Conservation (phyloP, 2,797 vertebrate species). For the Syngnathus acus region DNA sequence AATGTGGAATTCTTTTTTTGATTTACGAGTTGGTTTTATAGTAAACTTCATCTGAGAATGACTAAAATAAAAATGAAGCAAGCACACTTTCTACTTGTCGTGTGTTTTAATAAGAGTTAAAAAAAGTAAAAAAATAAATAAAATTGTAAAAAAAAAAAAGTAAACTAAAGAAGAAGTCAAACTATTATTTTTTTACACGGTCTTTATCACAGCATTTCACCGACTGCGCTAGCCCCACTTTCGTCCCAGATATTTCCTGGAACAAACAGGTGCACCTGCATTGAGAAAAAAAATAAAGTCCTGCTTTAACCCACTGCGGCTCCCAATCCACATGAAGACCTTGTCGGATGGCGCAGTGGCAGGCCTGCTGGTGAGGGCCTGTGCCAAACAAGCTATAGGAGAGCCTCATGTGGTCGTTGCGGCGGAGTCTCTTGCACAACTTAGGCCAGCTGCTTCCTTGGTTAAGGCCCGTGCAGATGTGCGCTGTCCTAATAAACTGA, state of each 20-base stretch:
- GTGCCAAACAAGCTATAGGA: constrained; percentile 49
- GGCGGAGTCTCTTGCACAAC: constrained; percentile 32
- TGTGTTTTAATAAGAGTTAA: no score
- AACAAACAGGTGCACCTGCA: constrained; percentile 58
- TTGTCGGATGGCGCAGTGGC: constrained; percentile 36
- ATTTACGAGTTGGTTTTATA: no score
- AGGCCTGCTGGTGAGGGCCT: constrained; percentile 28
- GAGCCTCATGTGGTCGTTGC: constrained; percentile 50
- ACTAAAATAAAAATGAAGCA: no score
- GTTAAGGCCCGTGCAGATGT: constrained; percentile 28
- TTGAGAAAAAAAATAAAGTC: not conserved
- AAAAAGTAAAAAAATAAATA: no score
- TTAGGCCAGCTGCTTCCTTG: constrained; percentile 9
- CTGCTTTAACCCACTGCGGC: constrained; percentile 38
- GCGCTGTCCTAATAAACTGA: constrained; percentile 9
- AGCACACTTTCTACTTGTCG: no score
- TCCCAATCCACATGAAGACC: constrained; percentile 51
- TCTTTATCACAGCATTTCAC: no score
- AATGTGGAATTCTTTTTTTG: no score
- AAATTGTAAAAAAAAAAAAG: no score
- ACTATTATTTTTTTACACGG: no score
- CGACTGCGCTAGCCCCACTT: no score
- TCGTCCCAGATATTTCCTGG: constrained; percentile 37
- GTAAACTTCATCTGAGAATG: no score
- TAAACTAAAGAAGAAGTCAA: no score